These are phyloP conservation scores for Camponotus floridanus DNA, from an alignment of 1,140 invertebrate genomes.

Conservation along the genomic window DNA sequence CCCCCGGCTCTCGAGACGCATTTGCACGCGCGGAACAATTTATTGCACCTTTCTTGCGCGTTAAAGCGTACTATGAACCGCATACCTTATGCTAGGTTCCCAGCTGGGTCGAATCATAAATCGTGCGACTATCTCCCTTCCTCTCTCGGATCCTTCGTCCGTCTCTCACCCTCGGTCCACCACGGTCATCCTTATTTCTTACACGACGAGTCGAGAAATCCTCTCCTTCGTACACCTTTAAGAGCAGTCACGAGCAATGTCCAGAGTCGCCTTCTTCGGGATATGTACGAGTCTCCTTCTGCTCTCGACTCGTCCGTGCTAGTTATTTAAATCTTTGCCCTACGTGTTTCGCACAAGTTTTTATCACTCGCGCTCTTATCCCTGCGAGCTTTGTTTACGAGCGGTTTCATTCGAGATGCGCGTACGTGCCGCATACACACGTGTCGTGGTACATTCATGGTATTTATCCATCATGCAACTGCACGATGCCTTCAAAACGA, in stretches of 20 bases:
- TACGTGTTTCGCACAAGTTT: not conserved
- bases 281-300: not conserved
- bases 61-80: constrained; percentile 79
- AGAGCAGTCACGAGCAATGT: constrained; percentile 44
- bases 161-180: constrained; percentile 44
- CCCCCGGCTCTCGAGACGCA: constrained; percentile 42
- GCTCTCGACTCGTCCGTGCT: not conserved
- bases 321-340: constrained; percentile 29
- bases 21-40: constrained; percentile 78
- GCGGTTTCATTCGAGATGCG: not conserved
- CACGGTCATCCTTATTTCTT: constrained; percentile 66
- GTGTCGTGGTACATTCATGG: not conserved
- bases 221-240: constrained; percentile 47
- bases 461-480: not conserved
- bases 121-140: constrained; percentile 59
- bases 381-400: constrained; percentile 14
- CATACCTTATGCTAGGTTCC: constrained; percentile 79
- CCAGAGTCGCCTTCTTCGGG: not conserved
- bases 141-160: constrained; percentile 20
- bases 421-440: not conserved
- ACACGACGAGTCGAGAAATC: constrained; percentile 43
- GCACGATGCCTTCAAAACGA: not conserved
- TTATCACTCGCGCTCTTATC: constrained; percentile 12
- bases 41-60: constrained; percentile 81
- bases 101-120: constrained; percentile 79